These are phyloP conservation scores for Pogonomyrmex barbatus DNA, from an alignment of 1,140 invertebrate genomes.

Conservation along the genomic window DNA sequence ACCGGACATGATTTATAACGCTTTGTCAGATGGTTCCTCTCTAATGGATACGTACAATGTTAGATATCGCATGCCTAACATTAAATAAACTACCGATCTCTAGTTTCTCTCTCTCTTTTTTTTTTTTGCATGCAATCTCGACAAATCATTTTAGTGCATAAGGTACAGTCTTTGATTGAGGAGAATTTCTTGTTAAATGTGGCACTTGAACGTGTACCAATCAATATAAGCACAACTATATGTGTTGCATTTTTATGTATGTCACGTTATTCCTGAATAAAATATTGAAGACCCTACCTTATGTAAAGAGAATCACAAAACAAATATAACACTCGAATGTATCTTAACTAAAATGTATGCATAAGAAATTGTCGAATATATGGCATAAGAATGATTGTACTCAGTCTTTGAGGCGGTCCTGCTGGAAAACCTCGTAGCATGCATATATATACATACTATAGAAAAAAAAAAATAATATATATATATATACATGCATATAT, in stretches of 20 bases:
- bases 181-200: conserved; percentile 17
- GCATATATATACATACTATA: conserved; percentile 8
- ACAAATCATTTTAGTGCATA: conserved; percentile 62
- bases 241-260: conserved; percentile 22
- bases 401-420: conserved; percentile 38
- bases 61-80: conserved; percentile 71
- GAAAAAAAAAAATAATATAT: neutral
- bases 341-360: conserved; percentile 59
- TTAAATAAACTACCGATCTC: conserved; percentile 48
- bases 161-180: conserved; percentile 61
- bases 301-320: conserved; percentile 36
- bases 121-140: conserved; percentile 65
- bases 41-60: conserved; percentile 44
- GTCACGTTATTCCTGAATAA: neutral
- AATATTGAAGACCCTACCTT: conserved; percentile 60
- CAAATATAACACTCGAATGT: conserved; percentile 23
- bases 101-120: conserved; percentile 4
- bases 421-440: conserved; percentile 45
- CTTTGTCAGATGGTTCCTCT: conserved; percentile 48
- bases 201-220: neutral
- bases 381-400: conserved; percentile 50
- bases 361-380: conserved; percentile 42
- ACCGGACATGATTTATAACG: conserved; percentile 46
- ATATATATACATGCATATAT: neutral
- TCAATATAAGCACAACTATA: conserved; percentile 1